Evolutionary conservation across 2,113 vertebrate genomes (phyloP).

Genomic region (Penelope pileata): DNA sequence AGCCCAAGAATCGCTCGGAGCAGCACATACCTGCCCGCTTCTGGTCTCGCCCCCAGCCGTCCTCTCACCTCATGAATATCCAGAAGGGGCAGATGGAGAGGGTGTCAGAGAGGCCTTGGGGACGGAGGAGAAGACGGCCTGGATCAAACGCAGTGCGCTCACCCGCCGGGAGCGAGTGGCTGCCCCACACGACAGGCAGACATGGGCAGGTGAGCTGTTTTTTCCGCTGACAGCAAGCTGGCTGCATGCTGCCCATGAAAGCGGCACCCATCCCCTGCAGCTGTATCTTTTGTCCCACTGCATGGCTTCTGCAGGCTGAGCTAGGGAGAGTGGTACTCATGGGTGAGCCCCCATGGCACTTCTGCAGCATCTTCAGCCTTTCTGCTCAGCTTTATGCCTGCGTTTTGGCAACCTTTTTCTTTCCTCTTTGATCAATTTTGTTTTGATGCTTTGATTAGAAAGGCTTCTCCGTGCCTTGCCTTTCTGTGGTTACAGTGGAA

Average conservation of each 20-base stretch:
- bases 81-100: conserved; percentile 14
- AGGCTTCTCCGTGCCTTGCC: not conserved
- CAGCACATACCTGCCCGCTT: not conserved
- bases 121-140: not conserved
- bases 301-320: not conserved
- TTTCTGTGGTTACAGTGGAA: not conserved
- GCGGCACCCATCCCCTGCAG: fast-evolving
- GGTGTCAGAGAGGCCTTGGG: not conserved
- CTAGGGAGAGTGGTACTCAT: fast-evolving
- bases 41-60: not conserved
- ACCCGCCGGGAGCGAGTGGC: not conserved
- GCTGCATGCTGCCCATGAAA: not conserved
- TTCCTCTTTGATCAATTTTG: fast-evolving
- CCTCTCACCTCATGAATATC: conserved; percentile 65
- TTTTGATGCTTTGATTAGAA: not conserved
- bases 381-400: not conserved
- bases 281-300: not conserved
- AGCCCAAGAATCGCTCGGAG: conserved; percentile 45
- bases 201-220: not conserved
- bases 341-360: not conserved
- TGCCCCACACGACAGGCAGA: not conserved
- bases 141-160: not conserved
- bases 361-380: fast-evolving
- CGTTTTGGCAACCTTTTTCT: not conserved
- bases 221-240: conserved; percentile 23